phyloP scores from a whole-genome alignment of 2,113 vertebrate genomes.

The Melanostigma gelatinosum region DNA sequence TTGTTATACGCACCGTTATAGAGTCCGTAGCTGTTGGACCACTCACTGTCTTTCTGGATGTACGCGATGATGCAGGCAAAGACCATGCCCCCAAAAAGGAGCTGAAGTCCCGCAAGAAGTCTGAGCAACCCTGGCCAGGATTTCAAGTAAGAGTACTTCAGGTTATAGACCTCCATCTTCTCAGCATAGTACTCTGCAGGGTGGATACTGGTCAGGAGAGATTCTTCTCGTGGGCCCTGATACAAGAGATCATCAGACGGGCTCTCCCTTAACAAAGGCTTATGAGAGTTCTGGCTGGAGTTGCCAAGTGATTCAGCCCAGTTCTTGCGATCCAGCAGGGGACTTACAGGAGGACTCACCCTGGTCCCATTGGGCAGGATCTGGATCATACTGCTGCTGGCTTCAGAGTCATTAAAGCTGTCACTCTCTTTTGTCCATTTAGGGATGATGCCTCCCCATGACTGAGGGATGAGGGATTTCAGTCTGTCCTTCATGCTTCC shows the following conservation, averaged over 20 bases:
- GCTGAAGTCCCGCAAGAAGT: constrained; percentile 79
- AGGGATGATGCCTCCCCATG: constrained; percentile 66
- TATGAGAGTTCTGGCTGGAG: constrained; percentile 57
- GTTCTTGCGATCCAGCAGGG: constrained; percentile 57
- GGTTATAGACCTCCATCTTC: constrained; percentile 77
- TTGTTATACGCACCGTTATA: constrained; percentile 67
- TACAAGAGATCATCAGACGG: constrained; percentile 18
- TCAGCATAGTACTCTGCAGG: constrained; percentile 78
- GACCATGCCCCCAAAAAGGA: constrained; percentile 84
- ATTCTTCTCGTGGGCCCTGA: constrained; percentile 59
- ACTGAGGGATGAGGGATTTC: constrained; percentile 68
- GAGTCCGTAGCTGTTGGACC: constrained; percentile 77
- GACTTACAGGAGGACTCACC: constrained; percentile 78
- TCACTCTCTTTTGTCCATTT: constrained; percentile 42
- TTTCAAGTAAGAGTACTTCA: constrained; percentile 80
- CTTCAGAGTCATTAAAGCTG: constrained; percentile 40
- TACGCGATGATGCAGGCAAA: constrained; percentile 83
- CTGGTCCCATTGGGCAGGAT: constrained; percentile 71
- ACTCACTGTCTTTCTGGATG: constrained; percentile 85
- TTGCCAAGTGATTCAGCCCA: constrained; percentile 32
- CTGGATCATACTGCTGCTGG: constrained; percentile 35
- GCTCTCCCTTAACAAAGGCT: constrained; percentile 55
- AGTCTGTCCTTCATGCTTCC: constrained; percentile 52
- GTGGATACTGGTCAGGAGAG: constrained; percentile 75
- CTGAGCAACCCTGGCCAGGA: constrained; percentile 82